These are phyloP conservation scores for Drosophila rellima DNA, from an alignment of 2,888 invertebrate genomes.

Conservation along the genomic window DNA sequence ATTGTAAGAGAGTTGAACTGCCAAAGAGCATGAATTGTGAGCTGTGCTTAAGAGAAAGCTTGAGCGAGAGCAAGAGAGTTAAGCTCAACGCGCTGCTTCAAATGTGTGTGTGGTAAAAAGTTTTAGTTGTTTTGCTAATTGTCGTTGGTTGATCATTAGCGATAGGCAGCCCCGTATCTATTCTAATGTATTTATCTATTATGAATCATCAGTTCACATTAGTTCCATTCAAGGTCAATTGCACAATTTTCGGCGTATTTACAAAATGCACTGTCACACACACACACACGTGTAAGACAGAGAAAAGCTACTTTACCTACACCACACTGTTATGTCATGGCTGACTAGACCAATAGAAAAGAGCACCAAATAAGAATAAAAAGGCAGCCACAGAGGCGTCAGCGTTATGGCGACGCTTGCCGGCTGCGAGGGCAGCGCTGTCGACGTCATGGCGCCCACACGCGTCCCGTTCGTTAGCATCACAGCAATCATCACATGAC, in stretches of 20 bases:
- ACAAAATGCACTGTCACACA: constrained; percentile 24
- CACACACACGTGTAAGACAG: neutral
- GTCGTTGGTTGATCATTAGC: constrained; percentile 25
- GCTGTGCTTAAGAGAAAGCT: constrained; percentile 43
- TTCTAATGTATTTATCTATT: neutral
- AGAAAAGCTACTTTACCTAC: constrained; percentile 3
- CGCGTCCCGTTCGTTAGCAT: constrained; percentile 50
- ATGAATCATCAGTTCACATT: constrained; percentile 23
- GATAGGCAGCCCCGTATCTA: constrained; percentile 19
- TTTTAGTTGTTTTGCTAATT: constrained; percentile 22
- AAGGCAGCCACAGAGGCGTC: constrained; percentile 48
- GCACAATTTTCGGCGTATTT: constrained; percentile 40
- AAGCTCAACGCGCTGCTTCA: constrained; percentile 33
- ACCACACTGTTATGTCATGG: constrained; percentile 46
- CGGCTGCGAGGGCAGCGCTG: constrained; percentile 38
- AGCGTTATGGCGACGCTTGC: constrained; percentile 5
- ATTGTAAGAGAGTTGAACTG: constrained; percentile 35
- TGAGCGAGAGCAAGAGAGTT: constrained; percentile 4
- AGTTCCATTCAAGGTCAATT: constrained; percentile 47
- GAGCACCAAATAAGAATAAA: constrained; percentile 28
- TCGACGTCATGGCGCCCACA: constrained; percentile 77
- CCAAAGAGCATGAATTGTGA: constrained; percentile 35
- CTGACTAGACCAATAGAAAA: constrained; percentile 5
- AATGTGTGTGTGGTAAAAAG: neutral
- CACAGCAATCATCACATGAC: constrained; percentile 69